Evolutionary conservation across 2,113 vertebrate genomes (phyloP), one percentile per base, ranked within the genome.

Genomic region (Chlorodrepanis virens): DNA sequence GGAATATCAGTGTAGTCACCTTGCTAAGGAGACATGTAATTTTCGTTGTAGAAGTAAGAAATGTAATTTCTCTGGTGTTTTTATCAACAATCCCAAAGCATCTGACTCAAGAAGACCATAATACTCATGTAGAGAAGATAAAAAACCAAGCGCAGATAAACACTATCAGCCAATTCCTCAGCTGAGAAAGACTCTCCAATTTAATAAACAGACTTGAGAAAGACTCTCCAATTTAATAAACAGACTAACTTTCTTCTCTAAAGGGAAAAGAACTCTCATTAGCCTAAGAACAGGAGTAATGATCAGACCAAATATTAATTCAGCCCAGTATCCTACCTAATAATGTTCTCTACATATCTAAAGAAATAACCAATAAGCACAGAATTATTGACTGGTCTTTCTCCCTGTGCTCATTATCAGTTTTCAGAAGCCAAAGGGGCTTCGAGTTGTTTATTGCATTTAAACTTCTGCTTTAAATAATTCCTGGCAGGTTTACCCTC

Each of bases 81-180:
- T 82, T 33, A 81, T 63, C 33, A 89, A 42, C 28, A 90, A 40
- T 5, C 11, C 14, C 28, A 75, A 83, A 42, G 68, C 7, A 78
- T 33, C 19, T 53, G 49, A 60, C 29, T 13, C 40, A 83, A 68
- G 57, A 13, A 72, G 14, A 90, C 15, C 39, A 28, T 14, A 67
- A 35, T 2, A 67, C 11, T 24, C 19, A 13, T 0, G 1, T 5
- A 33, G 0, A 12, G 16, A 76, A 47, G 11, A 54, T 47, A 76
- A 82, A 92, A 67, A 15, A 18, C 2, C 20, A 54, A 18, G 20
- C 10, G 68, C 5, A 54, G 6, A 65, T 18, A 64, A 37, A 80
- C 5, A 47, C 9, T 42, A 9, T 49, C 6, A 59, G 8, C 6
- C 17, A 60, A 35, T 78, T 77, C n/a, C 20, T 37, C 54, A 50